A percentile compares a stretch with the other conserved stretches of the same genome.
Conservation (phyloP, 2,797 vertebrate species). For the Halcyon badia region DNA sequence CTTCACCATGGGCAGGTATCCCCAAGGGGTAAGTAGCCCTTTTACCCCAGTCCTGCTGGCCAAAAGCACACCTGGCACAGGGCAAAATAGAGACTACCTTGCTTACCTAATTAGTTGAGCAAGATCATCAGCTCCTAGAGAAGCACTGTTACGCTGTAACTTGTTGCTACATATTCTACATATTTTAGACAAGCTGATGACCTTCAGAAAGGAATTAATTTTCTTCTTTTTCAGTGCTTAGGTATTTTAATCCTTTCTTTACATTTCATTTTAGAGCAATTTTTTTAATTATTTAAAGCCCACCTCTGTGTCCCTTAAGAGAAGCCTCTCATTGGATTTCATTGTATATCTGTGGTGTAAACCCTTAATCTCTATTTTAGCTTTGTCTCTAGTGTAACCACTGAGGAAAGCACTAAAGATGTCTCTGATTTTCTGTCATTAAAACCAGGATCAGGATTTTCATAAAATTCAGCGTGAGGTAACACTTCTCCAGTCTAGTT, state of each 20-base stretch:
- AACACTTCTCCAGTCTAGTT: background rate
- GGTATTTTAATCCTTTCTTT: conserved; percentile 26
- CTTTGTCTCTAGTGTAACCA: conserved; percentile 16
- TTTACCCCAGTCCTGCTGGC: too few species aligned
- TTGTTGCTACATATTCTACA: background rate
- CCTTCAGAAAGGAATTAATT: background rate
- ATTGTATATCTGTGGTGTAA: conserved; percentile 7
- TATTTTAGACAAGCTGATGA: background rate
- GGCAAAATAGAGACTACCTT: accelerated
- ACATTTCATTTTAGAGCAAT: background rate
- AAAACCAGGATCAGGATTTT: background rate
- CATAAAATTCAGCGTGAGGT: background rate
- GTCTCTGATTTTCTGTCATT: conserved; percentile 29
- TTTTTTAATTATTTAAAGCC: conserved; percentile 24
- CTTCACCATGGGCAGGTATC: accelerated
- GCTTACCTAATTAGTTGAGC: accelerated
- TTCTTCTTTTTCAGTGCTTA: background rate
- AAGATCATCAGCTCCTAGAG: background rate
- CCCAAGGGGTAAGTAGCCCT: background rate
- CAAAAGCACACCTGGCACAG: accelerated
- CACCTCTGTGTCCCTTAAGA: background rate
- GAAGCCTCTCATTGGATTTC: background rate
- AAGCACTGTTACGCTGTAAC: background rate
- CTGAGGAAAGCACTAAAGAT: conserved; percentile 5
- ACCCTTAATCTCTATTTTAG: conserved; percentile 50